Base-by-base conservation (phyloP, 2,113 vertebrate species). In the Heloderma charlesbogerti region DNA sequence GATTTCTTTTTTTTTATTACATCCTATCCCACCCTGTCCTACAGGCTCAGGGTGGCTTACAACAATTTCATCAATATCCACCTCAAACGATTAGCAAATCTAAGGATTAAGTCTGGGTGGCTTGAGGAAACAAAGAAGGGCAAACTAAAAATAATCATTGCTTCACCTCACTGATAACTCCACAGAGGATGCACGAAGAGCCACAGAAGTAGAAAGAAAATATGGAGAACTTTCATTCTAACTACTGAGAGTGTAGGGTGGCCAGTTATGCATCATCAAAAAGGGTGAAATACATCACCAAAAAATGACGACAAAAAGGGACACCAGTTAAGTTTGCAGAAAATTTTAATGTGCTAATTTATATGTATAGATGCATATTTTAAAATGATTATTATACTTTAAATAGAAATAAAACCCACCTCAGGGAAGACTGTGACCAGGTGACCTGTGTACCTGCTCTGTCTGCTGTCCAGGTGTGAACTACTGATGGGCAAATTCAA, bases 131-230 rank as follows among this genome's bases (percentile, higher is more conserved):
- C 57, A 77, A 48, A 88, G 27, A 15, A 45, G 43, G 13, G 29
- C 27, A 85, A 67, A 45, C 27, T 66, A 40, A 67, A 84, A 85
- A 66, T 67, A 84, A 69, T 84, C 34, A 54, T 37, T 69, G 4
- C 43, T 85, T 84, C 37, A 16, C 31, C 27, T 69, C 83, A 34
- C 4, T 67, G 18, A 74, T 67, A 79, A 51, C 40, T 78, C 6
- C 31, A 80, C 20, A 67, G 43, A 48, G 31, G 43, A 37, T 86
- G 31, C 0, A 94, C 72, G 82, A 85, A 90, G 71, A 31, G 89
- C 60, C 60, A 63, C 18, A 63, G 60, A 63, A 63, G 20, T 3
- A 2, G 60, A 63, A 63, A 25, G 93, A 88, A 93, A 1, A 27
- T 87, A 81, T 57, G 85, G 54, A 82, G 54, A 90, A 91, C 4